A percentile compares a stretch with the other conserved stretches of the same genome.
Conservation (phyloP, 2,113 vertebrate species). For the Syngnathoides biaculeatus region DNA sequence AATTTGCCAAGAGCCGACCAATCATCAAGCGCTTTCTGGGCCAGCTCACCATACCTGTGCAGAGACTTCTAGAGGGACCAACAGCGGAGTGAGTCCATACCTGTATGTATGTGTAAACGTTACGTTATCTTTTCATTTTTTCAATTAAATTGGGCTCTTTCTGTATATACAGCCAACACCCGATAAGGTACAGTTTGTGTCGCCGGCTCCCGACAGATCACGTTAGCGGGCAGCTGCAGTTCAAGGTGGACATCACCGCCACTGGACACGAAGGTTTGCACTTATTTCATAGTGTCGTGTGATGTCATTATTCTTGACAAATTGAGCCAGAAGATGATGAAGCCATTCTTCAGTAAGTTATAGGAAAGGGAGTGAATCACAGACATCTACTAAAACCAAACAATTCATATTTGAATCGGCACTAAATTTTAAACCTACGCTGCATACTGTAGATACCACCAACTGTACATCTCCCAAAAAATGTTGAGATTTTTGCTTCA, state of each 20-base stretch:
- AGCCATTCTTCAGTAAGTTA: too few species aligned
- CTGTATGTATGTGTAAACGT: not conserved
- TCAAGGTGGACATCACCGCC: slow-evolving; percentile 88
- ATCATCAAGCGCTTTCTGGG: slow-evolving; percentile 98
- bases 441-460: too few species aligned
- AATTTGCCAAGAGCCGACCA: slow-evolving; percentile 96
- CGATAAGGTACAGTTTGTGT: slow-evolving; percentile 87
- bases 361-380: too few species aligned
- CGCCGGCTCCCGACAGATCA: slow-evolving; percentile 94
- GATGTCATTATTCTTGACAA: not conserved
- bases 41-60: slow-evolving; percentile 90
- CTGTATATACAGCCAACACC: slow-evolving; percentile 78
- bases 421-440: too few species aligned
- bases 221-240: slow-evolving; percentile 91
- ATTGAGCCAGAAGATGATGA: not conserved
- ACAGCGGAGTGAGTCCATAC: slow-evolving; percentile 79
- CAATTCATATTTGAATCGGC: too few species aligned
- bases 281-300: not conserved
- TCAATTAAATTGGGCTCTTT: not conserved
- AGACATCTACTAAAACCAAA: too few species aligned
- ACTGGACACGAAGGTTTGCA: slow-evolving; percentile 84
- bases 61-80: slow-evolving; percentile 89
- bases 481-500: too few species aligned
- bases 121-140: not conserved
- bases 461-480: too few species aligned